Evolutionary conservation across 2,113 vertebrate genomes (phyloP).

Genomic region (Corydoras sp.): DNA sequence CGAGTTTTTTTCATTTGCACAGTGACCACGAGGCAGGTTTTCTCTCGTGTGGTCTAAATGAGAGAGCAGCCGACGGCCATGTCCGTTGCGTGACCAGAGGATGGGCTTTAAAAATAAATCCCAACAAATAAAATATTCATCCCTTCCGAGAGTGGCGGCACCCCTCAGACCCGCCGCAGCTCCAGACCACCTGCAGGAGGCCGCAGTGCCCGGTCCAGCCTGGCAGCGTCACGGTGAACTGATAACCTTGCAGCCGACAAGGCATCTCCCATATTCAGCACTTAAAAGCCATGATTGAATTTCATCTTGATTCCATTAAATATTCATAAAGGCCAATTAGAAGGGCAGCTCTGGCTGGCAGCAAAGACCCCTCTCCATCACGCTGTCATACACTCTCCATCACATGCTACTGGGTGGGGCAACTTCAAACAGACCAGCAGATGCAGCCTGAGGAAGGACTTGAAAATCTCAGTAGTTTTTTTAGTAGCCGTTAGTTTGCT

Average conservation of each 20-base stretch:
- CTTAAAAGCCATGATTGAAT: slow-evolving; percentile 88
- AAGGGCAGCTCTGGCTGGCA: slow-evolving; percentile 78
- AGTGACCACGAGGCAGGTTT: slow-evolving; percentile 1
- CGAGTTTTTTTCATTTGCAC: no score
- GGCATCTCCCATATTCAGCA: slow-evolving; percentile 67
- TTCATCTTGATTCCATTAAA: slow-evolving; percentile 90
- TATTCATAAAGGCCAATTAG: slow-evolving; percentile 98
- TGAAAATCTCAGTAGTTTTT: not conserved
- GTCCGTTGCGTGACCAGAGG: slow-evolving; percentile 64
- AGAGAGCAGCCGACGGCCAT: slow-evolving; percentile 1
- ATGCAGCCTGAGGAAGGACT: not conserved
- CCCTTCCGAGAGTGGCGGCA: slow-evolving; percentile 66
- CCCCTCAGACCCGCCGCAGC: slow-evolving; percentile 47
- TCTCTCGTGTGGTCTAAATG: not conserved
- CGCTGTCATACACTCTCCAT: slow-evolving; percentile 64
- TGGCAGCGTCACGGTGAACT: slow-evolving; percentile 59
- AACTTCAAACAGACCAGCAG: slow-evolving; percentile 5
- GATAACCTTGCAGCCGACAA: slow-evolving; percentile 60
- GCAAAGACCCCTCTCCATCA: slow-evolving; percentile 75
- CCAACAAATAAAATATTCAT: slow-evolving; percentile 76
- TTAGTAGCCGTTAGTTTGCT: no score
- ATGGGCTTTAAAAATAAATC: slow-evolving; percentile 69
- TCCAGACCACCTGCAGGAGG: slow-evolving; percentile 61
- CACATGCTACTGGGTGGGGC: slow-evolving; percentile 21
- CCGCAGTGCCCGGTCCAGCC: slow-evolving; percentile 47